phyloP scores from a whole-genome alignment of 1,140 invertebrate genomes.

The Cataglyphis hispanica region DNA sequence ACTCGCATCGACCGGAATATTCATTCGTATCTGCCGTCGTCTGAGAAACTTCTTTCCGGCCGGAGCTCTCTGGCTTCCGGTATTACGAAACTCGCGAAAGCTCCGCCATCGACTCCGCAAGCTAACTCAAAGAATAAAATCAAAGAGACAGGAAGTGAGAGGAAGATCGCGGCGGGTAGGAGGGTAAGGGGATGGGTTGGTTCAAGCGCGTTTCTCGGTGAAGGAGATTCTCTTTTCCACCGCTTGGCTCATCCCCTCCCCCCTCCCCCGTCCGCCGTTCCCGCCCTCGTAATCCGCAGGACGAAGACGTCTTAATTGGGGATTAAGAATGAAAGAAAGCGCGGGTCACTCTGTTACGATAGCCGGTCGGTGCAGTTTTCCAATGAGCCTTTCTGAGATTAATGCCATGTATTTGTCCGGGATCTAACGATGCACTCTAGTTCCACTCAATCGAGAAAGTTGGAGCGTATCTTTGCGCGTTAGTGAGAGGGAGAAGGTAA shows the following conservation, averaged over 20 bases:
- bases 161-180: neutral
- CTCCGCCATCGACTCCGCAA: constrained; percentile 33
- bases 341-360: constrained; percentile 75
- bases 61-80: constrained; percentile 49
- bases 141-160: constrained; percentile 69
- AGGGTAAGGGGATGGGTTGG: neutral
- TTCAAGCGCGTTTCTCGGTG: constrained; percentile 26
- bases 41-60: constrained; percentile 58
- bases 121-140: constrained; percentile 69
- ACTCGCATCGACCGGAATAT: constrained; percentile 50
- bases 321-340: constrained; percentile 77
- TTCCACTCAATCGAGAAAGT: constrained; percentile 51
- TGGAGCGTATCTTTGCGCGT: constrained; percentile 32
- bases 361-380: constrained; percentile 44
- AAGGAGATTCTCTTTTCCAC: constrained; percentile 67
- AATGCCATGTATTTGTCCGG: constrained; percentile 55
- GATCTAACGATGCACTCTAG: constrained; percentile 50
- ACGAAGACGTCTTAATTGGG: constrained; percentile 77
- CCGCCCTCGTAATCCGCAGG: constrained; percentile 65
- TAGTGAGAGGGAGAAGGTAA: constrained; percentile 17
- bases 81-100: constrained; percentile 46
- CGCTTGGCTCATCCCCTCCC: constrained; percentile 6
- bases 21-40: constrained; percentile 58
- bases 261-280: too few relatives aligned
- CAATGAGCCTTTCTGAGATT: constrained; percentile 53